Conservation (phyloP, 2,113 vertebrate species). For the Campylomormyrus tamandua region DNA sequence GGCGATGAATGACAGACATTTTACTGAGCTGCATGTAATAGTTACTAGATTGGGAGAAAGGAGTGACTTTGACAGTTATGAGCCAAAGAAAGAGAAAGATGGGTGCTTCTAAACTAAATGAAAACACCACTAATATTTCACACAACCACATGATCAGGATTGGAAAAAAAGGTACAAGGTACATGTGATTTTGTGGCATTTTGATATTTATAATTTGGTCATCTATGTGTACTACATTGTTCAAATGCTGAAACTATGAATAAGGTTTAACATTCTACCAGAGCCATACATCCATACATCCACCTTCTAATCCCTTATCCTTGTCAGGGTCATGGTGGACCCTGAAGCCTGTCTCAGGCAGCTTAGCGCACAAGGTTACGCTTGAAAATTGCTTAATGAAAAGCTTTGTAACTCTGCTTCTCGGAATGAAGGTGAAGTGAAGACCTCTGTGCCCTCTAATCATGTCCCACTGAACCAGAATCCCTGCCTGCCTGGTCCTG, state of each 20-base stretch:
- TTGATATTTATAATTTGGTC: background rate
- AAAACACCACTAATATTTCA: background rate
- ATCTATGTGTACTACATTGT: background rate
- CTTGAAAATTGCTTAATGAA: background rate
- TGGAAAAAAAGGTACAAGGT: background rate
- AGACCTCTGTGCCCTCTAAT: background rate
- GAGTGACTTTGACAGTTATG: background rate
- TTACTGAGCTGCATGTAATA: background rate
- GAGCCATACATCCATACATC: background rate
- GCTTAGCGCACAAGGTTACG: background rate
- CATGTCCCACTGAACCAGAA: background rate
- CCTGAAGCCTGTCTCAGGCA: background rate
- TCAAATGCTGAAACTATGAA: background rate
- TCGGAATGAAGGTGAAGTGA: background rate
- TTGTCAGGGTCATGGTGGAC: background rate
- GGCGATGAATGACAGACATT: background rate
- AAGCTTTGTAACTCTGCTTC: background rate
- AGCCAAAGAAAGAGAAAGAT: background rate
- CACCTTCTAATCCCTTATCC: background rate
- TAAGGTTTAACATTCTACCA: background rate
- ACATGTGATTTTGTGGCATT: background rate
- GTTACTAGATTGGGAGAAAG: background rate
- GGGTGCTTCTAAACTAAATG: background rate
- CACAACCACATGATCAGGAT: background rate
- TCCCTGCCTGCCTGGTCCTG: background rate